Percentiles rank a stretch among this genome's conserved stretches.
Evolutionary conservation across 2,113 vertebrate genomes (phyloP).

Genomic region (Tenrec ecaudatus): DNA sequence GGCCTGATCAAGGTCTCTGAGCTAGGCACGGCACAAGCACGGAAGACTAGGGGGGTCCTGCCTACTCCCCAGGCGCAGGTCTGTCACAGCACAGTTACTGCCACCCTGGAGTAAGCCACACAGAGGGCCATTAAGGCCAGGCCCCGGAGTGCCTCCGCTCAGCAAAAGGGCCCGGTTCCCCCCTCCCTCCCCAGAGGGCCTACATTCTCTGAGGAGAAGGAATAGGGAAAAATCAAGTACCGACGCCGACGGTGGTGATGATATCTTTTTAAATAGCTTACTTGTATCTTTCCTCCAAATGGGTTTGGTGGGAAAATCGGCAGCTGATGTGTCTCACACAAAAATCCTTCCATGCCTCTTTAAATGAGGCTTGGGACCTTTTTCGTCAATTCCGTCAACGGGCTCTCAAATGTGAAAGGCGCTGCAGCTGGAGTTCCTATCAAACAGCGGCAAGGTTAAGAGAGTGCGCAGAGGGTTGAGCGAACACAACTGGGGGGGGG

Average conservation of each 20-base stretch:
- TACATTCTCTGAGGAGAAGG: neutral
- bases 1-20: neutral
- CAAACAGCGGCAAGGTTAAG: slow-evolving; percentile 56
- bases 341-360: slow-evolving; percentile 80
- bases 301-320: slow-evolving; percentile 79
- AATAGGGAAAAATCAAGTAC: neutral
- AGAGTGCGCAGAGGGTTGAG: neutral
- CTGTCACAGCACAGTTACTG: neutral
- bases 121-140: neutral
- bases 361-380: slow-evolving; percentile 63
- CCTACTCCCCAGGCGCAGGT: neutral
- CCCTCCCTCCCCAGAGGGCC: neutral
- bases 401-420: slow-evolving; percentile 77
- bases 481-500: too few relatives aligned
- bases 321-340: slow-evolving; percentile 72
- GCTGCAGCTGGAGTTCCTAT: slow-evolving; percentile 77
- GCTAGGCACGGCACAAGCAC: neutral
- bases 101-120: neutral
- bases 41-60: neutral
- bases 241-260: neutral
- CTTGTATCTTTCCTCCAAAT: slow-evolving; percentile 80
- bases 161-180: neutral
- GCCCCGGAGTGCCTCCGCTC: neutral
- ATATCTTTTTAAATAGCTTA: slow-evolving; percentile 77
- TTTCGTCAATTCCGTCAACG: slow-evolving; percentile 73